Conservation (phyloP, 2,888 invertebrate species). For the Macropis europaea region DNA sequence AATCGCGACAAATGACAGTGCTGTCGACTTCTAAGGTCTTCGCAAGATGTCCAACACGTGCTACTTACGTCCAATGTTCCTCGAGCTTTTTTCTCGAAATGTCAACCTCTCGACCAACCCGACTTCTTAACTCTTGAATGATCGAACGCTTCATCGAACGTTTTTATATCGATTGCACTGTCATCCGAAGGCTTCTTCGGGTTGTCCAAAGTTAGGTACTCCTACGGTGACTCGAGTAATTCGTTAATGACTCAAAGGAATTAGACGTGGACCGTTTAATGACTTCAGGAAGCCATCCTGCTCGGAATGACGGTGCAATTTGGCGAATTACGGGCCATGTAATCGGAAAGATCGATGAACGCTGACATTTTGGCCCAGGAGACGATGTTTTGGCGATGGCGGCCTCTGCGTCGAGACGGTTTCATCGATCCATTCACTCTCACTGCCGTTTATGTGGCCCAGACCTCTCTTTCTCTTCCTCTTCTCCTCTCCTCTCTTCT, state of each 20-base stretch:
- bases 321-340: conserved; percentile 11
- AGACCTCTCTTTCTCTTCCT: conserved; percentile 33
- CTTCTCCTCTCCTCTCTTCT: conserved; percentile 8
- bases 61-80: not conserved
- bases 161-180: no score
- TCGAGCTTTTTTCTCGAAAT: not conserved
- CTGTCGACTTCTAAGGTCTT: conserved; percentile 34
- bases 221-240: not conserved
- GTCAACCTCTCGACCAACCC: not conserved
- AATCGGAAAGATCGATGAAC: conserved; percentile 42
- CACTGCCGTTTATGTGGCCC: conserved; percentile 58
- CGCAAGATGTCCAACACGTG: not conserved
- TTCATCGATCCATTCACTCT: conserved; percentile 68
- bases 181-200: no score
- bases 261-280: not conserved
- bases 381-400: conserved; percentile 54
- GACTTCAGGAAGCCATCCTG: not conserved
- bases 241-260: not conserved
- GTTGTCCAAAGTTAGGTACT: not conserved
- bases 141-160: no score
- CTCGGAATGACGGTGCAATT: not conserved
- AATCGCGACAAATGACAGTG: conserved; percentile 37
- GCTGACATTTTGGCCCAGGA: conserved; percentile 43
- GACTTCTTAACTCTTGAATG: not conserved
- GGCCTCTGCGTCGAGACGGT: conserved; percentile 50